phyloP scores from a whole-genome alignment of 2,113 vertebrate genomes.

The Ascaphus truei region DNA sequence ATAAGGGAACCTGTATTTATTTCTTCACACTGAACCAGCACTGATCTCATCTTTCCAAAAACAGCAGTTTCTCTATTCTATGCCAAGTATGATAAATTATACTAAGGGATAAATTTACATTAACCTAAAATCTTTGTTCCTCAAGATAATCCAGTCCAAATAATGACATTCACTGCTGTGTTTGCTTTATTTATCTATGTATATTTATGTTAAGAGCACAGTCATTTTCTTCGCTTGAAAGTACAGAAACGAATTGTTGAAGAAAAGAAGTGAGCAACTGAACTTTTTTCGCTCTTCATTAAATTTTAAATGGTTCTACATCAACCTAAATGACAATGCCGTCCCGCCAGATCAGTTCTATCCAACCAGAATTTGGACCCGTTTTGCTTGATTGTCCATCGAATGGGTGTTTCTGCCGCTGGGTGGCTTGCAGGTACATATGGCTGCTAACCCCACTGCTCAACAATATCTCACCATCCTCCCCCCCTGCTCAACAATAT shows the following conservation, averaged over 20 bases:
- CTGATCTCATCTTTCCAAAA: background rate
- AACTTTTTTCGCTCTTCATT: background rate
- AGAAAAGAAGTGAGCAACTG: background rate
- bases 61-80: background rate
- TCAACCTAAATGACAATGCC: no score
- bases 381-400: no score
- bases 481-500: no score
- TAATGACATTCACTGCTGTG: background rate
- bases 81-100: constrained; percentile 20
- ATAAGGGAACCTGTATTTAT: constrained; percentile 11
- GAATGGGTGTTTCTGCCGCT: no score
- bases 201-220: background rate
- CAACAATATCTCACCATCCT: no score
- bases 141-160: constrained; percentile 14
- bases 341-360: no score
- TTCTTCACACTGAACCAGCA: background rate
- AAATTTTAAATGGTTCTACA: no score
- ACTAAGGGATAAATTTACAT: constrained; percentile 20
- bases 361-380: no score
- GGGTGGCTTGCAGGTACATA: no score
- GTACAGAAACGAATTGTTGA: no score
- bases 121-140: constrained; percentile 11
- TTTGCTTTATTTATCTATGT: constrained; percentile 7
- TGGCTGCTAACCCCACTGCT: no score
- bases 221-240: no score